Evolutionary conservation across 1,140 invertebrate genomes (phyloP), one percentile per base, ranked within the genome.

Genomic region (Venustaconcha ellipsiformis): DNA sequence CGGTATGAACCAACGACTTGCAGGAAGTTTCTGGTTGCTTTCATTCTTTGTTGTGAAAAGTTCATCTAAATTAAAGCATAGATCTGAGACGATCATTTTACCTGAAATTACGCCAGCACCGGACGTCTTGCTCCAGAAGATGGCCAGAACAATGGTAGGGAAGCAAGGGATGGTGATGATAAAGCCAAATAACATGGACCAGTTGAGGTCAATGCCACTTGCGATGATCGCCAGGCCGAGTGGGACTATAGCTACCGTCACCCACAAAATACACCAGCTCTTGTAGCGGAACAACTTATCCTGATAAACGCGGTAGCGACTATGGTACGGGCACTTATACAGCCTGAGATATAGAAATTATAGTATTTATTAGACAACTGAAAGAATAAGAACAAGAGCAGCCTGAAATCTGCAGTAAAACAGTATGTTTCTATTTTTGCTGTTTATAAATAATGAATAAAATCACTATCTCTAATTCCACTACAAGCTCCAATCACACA

Each of bases 271-370:
- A 64, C 84, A 85, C 82, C 82, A 84, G 70, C 78, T 87, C 60
- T 87, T 87, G 67, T 84, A 83, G 20, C 79, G 56, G 17, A 87
- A 74, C 67, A 90, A 77, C 30, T 79, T 65, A 70, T 89, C 85
- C 64, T 83, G 82, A 69, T 89, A 89, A n/a, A 79, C 64, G 30
- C 78, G 57, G 67, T 72, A 82, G 14, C 17, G 15, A 0, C 80
- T 78, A 56, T 79, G 80, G 37, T 77, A 70, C 14, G 63, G 72
- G 71, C 80, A 79, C 0, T 67, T 37, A 57, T 73, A 81, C 30
- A 68, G 78, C 20, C 74, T 78, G 67, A 30, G 64, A 69, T n/a
- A 5, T 1, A 26, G 48, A 58, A 48, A 48, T 48, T 48, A 48
- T 48, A 48, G 11, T 48, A 48, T 48, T 48, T 48, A 11, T 48